phyloP scores from a whole-genome alignment of 2,113 vertebrate genomes.

The Progne subis region DNA sequence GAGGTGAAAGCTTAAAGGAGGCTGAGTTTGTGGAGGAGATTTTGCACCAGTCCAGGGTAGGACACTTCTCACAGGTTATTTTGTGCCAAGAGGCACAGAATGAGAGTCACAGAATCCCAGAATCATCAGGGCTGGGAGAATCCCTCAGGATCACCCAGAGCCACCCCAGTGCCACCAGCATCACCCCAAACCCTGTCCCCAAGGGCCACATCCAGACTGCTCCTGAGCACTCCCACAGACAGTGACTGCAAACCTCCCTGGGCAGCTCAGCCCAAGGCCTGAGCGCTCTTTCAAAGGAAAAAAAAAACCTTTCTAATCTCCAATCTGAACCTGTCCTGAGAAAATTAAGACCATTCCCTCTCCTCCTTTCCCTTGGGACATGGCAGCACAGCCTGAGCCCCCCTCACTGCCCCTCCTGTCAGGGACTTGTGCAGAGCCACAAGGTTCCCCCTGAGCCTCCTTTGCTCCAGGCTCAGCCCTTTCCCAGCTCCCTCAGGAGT shows the following conservation, averaged over 20 bases:
- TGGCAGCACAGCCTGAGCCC: too few species aligned
- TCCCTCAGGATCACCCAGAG: not conserved
- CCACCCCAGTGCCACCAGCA: not conserved
- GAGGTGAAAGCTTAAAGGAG: not conserved
- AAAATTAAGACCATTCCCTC: not conserved
- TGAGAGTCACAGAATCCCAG: not conserved
- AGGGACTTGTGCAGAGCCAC: not conserved
- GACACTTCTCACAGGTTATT: not conserved
- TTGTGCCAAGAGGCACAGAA: not conserved
- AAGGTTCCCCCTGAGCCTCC: not conserved
- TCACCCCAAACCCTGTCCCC: not conserved
- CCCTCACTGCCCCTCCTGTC: not conserved
- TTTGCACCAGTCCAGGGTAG: not conserved
- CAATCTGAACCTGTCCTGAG: not conserved
- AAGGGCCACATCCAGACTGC: not conserved
- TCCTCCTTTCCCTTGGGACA: not conserved
- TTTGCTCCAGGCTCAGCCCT: not conserved
- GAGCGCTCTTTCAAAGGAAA: too few species aligned
- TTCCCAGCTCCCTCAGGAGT: not conserved
- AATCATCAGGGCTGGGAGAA: accelerated
- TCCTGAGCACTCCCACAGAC: too few species aligned
- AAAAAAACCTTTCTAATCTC: too few species aligned
- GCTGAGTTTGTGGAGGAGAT: not conserved
- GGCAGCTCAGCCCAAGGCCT: not conserved
- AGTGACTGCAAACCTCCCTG: not conserved